Evolutionary conservation across 2,888 invertebrate species (phyloP).

Genomic region (Serripes groenlandicus): DNA sequence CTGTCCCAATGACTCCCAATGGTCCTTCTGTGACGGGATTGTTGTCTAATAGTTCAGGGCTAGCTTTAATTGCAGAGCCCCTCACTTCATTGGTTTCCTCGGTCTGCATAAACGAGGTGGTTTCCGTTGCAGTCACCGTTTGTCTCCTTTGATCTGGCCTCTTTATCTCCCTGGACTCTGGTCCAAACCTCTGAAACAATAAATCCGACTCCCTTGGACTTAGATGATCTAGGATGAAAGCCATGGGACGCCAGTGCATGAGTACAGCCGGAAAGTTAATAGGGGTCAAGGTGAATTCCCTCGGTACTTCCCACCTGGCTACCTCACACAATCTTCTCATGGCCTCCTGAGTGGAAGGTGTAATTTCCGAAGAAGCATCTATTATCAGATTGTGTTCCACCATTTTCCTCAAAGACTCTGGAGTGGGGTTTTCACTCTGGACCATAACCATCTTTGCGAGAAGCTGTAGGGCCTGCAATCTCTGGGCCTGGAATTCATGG

Average conservation of each 20-base stretch:
- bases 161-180: too few species aligned
- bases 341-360: not conserved
- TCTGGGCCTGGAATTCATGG: not conserved
- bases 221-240: conserved; percentile 5
- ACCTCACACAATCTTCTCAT: not conserved
- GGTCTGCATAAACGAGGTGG: not conserved
- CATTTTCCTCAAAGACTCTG: not conserved
- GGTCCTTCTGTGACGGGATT: too few species aligned
- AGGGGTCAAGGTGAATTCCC: conserved; percentile 1
- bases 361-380: not conserved
- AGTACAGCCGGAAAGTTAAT: conserved; percentile 19
- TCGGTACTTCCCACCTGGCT: conserved; percentile 1
- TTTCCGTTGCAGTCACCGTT: not conserved
- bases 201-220: not conserved
- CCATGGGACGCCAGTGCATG: conserved; percentile 24
- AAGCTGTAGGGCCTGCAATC: not conserved
- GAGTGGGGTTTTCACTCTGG: not conserved
- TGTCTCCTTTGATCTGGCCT: too few species aligned
- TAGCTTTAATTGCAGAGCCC: too few species aligned
- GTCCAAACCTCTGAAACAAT: not conserved
- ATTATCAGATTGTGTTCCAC: conserved; percentile 2
- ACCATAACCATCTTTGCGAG: not conserved
- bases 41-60: too few species aligned
- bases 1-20: too few species aligned
- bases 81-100: not conserved